A percentile compares a stretch with the other conserved stretches of the same genome.
Evolutionary conservation across 2,113 vertebrate species (phyloP).

Genomic region (Archilochus colubris): DNA sequence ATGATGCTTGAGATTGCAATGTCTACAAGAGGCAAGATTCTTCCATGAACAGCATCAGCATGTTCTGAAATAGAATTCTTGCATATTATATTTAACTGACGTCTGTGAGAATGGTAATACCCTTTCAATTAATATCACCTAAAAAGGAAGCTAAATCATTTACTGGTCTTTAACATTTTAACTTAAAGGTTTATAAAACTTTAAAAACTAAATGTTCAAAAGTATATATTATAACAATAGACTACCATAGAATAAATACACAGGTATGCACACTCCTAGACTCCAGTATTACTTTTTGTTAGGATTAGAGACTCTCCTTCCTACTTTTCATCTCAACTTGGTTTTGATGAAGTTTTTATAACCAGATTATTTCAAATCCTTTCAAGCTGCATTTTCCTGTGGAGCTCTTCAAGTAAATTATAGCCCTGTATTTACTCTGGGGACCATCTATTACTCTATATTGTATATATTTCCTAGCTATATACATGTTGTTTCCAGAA

Average conservation of each 20-base stretch:
- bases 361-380: not conserved
- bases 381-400: not conserved
- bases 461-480: slow-evolving; percentile 53
- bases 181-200: slow-evolving; percentile 39
- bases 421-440: slow-evolving; percentile 50
- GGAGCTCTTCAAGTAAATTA: slow-evolving; percentile 5
- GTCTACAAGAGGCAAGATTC: not conserved
- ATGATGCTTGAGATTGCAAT: not conserved
- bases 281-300: not conserved
- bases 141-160: slow-evolving; percentile 41
- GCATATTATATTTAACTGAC: not conserved
- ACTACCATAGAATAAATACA: slow-evolving; percentile 61
- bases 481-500: slow-evolving; percentile 73
- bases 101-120: slow-evolving; percentile 20
- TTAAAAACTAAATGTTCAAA: slow-evolving; percentile 61
- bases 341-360: not conserved
- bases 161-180: slow-evolving; percentile 48
- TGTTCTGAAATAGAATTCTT: not conserved
- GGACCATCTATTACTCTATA: slow-evolving; percentile 57
- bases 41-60: not conserved
- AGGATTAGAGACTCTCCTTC: not conserved
- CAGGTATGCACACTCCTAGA: slow-evolving; percentile 22
- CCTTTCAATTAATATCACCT: slow-evolving; percentile 17
- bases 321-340: not conserved
- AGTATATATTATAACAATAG: slow-evolving; percentile 62